Evolutionary conservation across 1,140 invertebrate genomes (phyloP).

Genomic region (Cyclina sinensis): DNA sequence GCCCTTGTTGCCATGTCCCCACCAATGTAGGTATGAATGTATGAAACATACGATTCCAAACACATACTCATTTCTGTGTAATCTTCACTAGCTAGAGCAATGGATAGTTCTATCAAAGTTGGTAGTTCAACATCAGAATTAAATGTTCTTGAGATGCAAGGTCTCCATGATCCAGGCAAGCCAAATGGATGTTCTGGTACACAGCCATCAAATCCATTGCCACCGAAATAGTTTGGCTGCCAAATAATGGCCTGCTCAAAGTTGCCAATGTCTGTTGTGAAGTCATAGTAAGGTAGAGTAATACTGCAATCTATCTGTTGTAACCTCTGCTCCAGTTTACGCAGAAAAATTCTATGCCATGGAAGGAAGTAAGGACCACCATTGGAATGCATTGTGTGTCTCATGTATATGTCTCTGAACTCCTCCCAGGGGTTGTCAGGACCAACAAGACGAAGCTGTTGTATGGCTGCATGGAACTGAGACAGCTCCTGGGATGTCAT

Average conservation of each 20-base stretch:
- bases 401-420: constrained; percentile 82
- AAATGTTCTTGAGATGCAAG: constrained; percentile 82
- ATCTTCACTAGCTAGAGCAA: constrained; percentile 80
- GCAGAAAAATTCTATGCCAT: constrained; percentile 83
- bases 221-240: constrained; percentile 84
- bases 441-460: constrained; percentile 72
- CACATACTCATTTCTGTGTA: constrained; percentile 82
- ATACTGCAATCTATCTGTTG: constrained; percentile 83
- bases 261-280: constrained; percentile 83
- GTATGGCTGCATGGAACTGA: constrained; percentile 80
- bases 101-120: constrained; percentile 78
- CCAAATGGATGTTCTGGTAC: constrained; percentile 84
- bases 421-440: constrained; percentile 81
- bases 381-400: constrained; percentile 82
- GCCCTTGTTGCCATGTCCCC: constrained; percentile 83
- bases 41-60: constrained; percentile 80
- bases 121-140: constrained; percentile 82
- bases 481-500: constrained; percentile 80
- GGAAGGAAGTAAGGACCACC: constrained; percentile 81
- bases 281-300: constrained; percentile 84
- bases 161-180: constrained; percentile 76
- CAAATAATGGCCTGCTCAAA: constrained; percentile 82
- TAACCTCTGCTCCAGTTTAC: constrained; percentile 80
- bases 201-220: constrained; percentile 78
- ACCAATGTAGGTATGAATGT: constrained; percentile 82